These are phyloP conservation scores for Telmatherina bonti DNA, from an alignment of 2,797 vertebrate genomes.

Conservation along the genomic window DNA sequence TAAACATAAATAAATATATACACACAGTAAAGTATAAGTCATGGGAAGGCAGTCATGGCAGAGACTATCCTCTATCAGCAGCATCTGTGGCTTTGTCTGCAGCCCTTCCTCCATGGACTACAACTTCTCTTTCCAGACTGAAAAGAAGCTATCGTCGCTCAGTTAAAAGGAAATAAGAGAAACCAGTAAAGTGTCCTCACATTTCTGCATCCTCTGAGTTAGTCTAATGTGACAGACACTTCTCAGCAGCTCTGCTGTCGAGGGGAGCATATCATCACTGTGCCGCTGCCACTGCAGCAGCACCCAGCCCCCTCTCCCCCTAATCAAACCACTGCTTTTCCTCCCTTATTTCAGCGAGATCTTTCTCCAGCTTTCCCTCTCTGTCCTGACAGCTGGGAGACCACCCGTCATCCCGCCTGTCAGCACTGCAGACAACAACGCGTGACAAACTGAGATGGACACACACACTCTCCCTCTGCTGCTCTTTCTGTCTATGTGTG, in stretches of 20 bases:
- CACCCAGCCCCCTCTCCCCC: neutral
- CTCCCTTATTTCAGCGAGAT: constrained; percentile 30
- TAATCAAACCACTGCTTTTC: constrained; percentile 16
- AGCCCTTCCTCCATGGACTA: neutral
- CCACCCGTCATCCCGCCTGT: constrained; percentile 49
- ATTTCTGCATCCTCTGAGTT: constrained; percentile 13
- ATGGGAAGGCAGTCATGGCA: neutral
- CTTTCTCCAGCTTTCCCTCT: constrained; percentile 28
- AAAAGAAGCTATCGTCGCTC: neutral
- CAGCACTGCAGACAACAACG: constrained; percentile 36
- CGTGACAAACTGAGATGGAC: constrained; percentile 47
- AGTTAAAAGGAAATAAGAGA: constrained; percentile 21
- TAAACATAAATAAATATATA: neutral
- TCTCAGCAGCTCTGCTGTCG: constrained; percentile 2
- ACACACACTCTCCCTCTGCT: constrained; percentile 17
- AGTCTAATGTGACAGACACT: constrained; percentile 29
- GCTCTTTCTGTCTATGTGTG: constrained; percentile 14
- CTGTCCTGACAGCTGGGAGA: constrained; percentile 49
- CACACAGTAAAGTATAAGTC: neutral
- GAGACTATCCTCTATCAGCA: neutral
- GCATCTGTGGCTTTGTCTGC: constrained; percentile 3
- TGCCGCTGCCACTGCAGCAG: neutral
- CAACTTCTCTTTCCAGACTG: constrained; percentile 15
- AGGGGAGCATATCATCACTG: constrained; percentile 10
- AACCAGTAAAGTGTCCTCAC: constrained; percentile 19